Base-by-base conservation (phyloP, 2,797 vertebrate genomes). In the Pelochelys cantorii region DNA sequence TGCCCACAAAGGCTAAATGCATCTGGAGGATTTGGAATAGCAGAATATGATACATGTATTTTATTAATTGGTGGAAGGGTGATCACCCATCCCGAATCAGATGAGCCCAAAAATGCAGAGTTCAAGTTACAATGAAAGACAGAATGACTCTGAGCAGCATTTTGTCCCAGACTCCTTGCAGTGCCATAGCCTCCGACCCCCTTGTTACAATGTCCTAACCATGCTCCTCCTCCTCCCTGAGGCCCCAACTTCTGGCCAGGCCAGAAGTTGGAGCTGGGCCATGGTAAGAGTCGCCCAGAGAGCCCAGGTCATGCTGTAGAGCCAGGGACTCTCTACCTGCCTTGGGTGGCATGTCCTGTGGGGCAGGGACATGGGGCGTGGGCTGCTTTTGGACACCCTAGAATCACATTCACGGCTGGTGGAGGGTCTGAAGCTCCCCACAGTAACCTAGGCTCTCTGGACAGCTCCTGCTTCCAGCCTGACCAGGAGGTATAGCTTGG, bases 1-100 rank as follows among this genome's bases (percentile, higher is more conserved):
- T 75, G 12, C 75, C 80, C 68, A 11, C 65, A 68, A 57, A 71
- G 15, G 53, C 68, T 81, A 1, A 4, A 18, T 0, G 11, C 59
- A 7, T 90, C 93, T 83, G 57, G 54, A 79, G 88, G 82, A 86
- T 78, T 89, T 88, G 78, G 48, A 81, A 87, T 90, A 94, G 68
- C 60, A 86, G 84, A 90, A 53, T 81, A 37, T 29, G 11, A 82
- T 90, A 27, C 89, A 82, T 92, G 75, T 75, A 37, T 7, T 91
- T 79, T 95, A 77, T 80, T 93, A 48, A 31, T 60, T 81, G 34
- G 75, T 74, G 52, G 53, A 11, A 71, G n/a, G 18, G 10, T 37
- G 65, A 37, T 34, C 34, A 23, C 9, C 65, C 11, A 22, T 11
- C n/a, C 65, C 5, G 10, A 71, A 71, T 5, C 22, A 18, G 10